Evolutionary conservation across 1,140 invertebrate genomes (phyloP).

Genomic region (Drosophila aff.): DNA sequence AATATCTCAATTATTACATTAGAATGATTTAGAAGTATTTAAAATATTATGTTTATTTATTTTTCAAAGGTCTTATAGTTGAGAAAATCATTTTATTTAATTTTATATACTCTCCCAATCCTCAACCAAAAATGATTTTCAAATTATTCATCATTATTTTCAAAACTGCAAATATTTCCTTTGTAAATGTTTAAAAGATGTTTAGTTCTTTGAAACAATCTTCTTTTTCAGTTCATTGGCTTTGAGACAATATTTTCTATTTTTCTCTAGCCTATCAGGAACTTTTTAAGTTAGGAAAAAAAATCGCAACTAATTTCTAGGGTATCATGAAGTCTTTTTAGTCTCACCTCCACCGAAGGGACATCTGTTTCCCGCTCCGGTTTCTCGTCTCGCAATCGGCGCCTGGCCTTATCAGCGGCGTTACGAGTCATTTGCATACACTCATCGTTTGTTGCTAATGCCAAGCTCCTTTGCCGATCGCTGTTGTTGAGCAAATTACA

Average conservation of each 20-base stretch:
- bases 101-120: too few species aligned
- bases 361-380: conserved; percentile 24
- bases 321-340: background rate
- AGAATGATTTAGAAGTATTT: too few species aligned
- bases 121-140: background rate
- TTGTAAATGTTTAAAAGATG: too few species aligned
- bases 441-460: conserved; percentile 26
- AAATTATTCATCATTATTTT: too few species aligned
- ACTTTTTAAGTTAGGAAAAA: background rate
- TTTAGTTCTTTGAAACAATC: too few species aligned
- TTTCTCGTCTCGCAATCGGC: conserved; percentile 22
- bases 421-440: conserved; percentile 27
- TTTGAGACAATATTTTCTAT: background rate
- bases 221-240: too few species aligned
- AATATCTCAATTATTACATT: too few species aligned
- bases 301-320: background rate
- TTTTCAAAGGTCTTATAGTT: too few species aligned
- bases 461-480: conserved; percentile 9
- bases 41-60: too few species aligned
- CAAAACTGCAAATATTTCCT: too few species aligned
- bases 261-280: background rate
- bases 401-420: conserved; percentile 12
- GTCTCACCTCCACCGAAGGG: too few species aligned
- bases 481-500: conserved; percentile 63
- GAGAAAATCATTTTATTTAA: too few species aligned